Conservation (phyloP, 64 coral and sea anemone genomes). For the Exaiptasia diaphana region DNA sequence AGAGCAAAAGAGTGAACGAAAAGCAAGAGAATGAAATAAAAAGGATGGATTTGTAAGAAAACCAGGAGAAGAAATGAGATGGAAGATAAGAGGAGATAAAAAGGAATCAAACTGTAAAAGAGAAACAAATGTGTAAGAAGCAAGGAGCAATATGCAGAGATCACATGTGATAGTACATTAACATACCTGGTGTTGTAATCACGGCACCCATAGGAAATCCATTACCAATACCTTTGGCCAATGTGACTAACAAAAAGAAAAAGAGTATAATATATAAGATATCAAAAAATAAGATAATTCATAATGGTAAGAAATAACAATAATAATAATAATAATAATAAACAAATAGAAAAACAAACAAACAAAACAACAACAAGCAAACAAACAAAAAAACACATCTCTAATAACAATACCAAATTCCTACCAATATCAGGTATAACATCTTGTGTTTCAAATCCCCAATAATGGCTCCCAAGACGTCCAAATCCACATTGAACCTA, state of each 20-base stretch:
- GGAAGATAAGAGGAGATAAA: too few relatives aligned
- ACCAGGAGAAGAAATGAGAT: too few relatives aligned
- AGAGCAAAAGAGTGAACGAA: too few relatives aligned
- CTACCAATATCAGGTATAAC: constrained; percentile 82
- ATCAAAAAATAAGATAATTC: not conserved
- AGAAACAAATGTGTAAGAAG: too few relatives aligned
- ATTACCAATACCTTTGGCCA: constrained; percentile 97
- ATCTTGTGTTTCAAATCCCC: constrained; percentile 85
- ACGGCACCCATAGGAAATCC: constrained; percentile 92
- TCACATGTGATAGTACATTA: not conserved
- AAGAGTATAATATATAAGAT: not conserved
- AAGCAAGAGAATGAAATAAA: too few relatives aligned
- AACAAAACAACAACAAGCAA: not conserved
- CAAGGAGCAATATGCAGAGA: too few relatives aligned
- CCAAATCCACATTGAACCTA: constrained; percentile 80
- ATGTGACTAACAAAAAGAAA: constrained; percentile 56
- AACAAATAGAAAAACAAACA: too few relatives aligned
- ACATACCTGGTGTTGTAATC: constrained; percentile 86
- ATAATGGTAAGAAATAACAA: not conserved
- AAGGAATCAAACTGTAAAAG: too few relatives aligned
- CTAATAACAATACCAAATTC: not conserved
- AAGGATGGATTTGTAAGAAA: too few relatives aligned
- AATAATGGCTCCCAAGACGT: constrained; percentile 89
- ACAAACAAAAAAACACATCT: not conserved
- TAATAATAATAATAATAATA: not conserved